Base-by-base conservation (phyloP, 2,797 vertebrate species). In the Micrastur ruficollis region DNA sequence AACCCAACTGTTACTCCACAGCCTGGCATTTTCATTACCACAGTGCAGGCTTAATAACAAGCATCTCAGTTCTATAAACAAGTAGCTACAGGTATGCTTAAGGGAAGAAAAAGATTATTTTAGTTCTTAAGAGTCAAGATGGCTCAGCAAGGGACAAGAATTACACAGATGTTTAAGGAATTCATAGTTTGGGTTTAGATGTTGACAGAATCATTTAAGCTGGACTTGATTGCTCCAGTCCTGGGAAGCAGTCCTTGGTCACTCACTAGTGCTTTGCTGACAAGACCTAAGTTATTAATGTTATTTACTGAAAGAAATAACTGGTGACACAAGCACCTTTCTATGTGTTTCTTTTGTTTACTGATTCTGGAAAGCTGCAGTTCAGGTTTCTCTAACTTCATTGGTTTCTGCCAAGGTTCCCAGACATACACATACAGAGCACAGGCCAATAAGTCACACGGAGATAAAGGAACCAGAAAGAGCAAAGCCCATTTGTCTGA, bases 391-490 rank as follows among this genome's bases (percentile, higher is more conserved):
- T 74, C 72, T 31, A 10, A 70, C 19, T 73, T 62, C 25, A 22
- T 15, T 72, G 62, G 42, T 62, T 84, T 85, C 62, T 91, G 55
- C 55, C 34, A 29, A 9, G 38, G 67, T 25, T 78, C 21, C 29
- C 26, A 80, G 52, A 80, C 15, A 47, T 6, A 29, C 9, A 76
- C 17, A 50, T 6, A 27, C 8, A 55, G 5, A 63, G 16, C 29
- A 26, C 0, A 47, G 50, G 23, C 34, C 4, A 2, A 15, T 2
- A 0, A 59, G 49, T 93, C 38, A 72, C 9, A 27, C 1, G 11
- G 72, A 81, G 27, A 50, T 47, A 22, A 86, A 68, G 15, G 26
- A 79, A 92, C 22, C n/a, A 16, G 38, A 47, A 38, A 59, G 16
- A 76, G 4, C 22, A 9, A 58, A 91, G 55, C 42, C 53, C 12